phyloP scores from a whole-genome alignment of 2,113 vertebrate species.

The Echinops telfairi region DNA sequence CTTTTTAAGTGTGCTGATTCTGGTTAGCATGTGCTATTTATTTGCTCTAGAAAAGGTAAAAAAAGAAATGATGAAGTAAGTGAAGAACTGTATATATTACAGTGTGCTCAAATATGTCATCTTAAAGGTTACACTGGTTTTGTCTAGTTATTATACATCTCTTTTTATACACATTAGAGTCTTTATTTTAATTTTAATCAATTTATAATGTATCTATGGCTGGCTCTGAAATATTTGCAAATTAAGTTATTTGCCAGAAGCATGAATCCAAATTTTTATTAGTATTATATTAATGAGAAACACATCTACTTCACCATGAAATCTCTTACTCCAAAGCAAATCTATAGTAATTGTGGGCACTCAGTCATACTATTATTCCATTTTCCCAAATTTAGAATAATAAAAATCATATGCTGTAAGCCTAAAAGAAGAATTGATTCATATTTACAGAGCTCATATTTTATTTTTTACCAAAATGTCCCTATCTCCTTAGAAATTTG shows the following conservation, averaged over 20 bases:
- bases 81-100: background rate
- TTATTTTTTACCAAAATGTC: background rate
- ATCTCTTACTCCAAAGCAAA: background rate
- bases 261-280: background rate
- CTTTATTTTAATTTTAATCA: background rate
- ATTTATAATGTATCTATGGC: too few relatives aligned
- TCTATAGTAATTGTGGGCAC: background rate
- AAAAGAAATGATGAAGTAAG: background rate
- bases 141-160: background rate
- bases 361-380: background rate
- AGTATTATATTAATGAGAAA: background rate
- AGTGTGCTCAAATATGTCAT: background rate
- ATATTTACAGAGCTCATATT: background rate
- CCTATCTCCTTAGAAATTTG: background rate
- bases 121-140: background rate
- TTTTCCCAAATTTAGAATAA: background rate
- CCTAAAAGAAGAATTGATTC: background rate
- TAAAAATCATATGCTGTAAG: background rate
- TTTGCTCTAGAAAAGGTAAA: background rate
- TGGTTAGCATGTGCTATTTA: background rate
- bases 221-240: background rate
- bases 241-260: constrained; percentile 4
- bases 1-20: background rate
- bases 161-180: background rate
- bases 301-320: background rate